phyloP scores from a whole-genome alignment of 2,888 invertebrate species.

The Pocota personata region DNA sequence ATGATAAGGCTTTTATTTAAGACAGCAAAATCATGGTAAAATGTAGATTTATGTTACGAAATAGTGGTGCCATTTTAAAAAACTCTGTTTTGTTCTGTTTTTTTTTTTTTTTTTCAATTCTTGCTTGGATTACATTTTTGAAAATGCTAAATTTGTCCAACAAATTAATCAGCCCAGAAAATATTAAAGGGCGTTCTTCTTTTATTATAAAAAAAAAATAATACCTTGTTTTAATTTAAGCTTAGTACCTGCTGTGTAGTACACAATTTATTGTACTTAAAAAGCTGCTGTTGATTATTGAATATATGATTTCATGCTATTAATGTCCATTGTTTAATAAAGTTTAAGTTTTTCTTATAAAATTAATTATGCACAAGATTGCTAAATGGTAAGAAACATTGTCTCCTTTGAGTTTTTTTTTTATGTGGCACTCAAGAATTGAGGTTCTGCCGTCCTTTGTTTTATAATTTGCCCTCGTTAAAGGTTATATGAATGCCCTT shows the following conservation, averaged over 20 bases:
- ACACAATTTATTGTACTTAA: conserved; percentile 55
- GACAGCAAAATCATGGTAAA: conserved; percentile 44
- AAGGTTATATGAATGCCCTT: too few species aligned
- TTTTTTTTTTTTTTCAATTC: not conserved
- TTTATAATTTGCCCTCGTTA: too few species aligned
- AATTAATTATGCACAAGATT: not conserved
- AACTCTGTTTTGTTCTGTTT: not conserved
- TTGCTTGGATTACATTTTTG: conserved; percentile 18
- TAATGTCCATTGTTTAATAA: conserved; percentile 40
- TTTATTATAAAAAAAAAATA: conserved; percentile 5
- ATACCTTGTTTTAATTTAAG: conserved; percentile 37
- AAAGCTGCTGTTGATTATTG: conserved; percentile 49
- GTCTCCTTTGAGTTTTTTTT: too few species aligned
- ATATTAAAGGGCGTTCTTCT: conserved; percentile 30
- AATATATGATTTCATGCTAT: conserved; percentile 38
- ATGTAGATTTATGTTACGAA: conserved; percentile 26
- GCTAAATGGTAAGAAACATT: not conserved
- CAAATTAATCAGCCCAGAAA: not conserved
- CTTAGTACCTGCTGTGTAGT: conserved; percentile 71
- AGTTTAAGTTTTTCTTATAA: conserved; percentile 35
- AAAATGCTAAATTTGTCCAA: not conserved
- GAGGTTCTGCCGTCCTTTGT: too few species aligned
- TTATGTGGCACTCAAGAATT: too few species aligned
- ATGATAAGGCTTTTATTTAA: conserved; percentile 63
- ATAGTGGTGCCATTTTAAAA: conserved; percentile 31